Evolutionary conservation across 2,113 vertebrate genomes (phyloP).

Genomic region (Centropristis striata): DNA sequence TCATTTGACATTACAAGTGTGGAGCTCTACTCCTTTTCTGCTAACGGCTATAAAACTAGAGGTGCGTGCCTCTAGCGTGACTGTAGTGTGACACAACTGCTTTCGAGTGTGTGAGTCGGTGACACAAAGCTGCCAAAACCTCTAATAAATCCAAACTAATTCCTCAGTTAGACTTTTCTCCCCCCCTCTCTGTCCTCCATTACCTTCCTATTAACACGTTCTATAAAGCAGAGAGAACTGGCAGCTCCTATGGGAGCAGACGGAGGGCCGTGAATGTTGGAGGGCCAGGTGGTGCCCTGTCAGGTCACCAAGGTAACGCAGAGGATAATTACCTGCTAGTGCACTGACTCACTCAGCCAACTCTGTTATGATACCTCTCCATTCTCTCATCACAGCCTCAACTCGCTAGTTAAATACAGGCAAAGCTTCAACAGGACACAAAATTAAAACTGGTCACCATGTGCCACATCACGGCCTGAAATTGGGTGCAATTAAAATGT

Average conservation of each 20-base stretch:
- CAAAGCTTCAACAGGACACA: background rate
- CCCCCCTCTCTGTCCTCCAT: conserved; percentile 41
- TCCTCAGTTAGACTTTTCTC: conserved; percentile 59
- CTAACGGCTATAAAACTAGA: conserved; percentile 34
- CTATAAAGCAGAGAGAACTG: conserved; percentile 25
- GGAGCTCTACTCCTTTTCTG: background rate
- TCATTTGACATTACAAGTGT: conserved; percentile 20
- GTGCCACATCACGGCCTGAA: background rate
- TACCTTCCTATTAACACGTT: conserved; percentile 55
- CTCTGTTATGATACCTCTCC: conserved; percentile 14
- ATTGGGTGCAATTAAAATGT: conserved; percentile 5
- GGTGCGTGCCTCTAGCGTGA: conserved; percentile 43
- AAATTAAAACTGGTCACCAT: background rate
- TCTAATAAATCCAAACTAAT: conserved; percentile 71
- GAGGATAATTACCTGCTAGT: conserved; percentile 63
- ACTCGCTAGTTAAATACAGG: conserved; percentile 16
- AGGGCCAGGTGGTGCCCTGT: conserved; percentile 65
- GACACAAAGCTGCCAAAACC: conserved; percentile 58
- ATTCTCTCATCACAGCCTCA: conserved; percentile 17
- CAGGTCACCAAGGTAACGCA: conserved; percentile 64
- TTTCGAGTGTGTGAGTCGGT: conserved; percentile 40
- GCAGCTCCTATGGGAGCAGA: conserved; percentile 48
- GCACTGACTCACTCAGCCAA: conserved; percentile 51
- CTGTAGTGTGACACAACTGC: conserved; percentile 58
- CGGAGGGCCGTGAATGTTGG: conserved; percentile 21